These are phyloP conservation scores for Odiellus spinosus DNA, from an alignment of 2,888 invertebrate genomes.

Conservation along the genomic window DNA sequence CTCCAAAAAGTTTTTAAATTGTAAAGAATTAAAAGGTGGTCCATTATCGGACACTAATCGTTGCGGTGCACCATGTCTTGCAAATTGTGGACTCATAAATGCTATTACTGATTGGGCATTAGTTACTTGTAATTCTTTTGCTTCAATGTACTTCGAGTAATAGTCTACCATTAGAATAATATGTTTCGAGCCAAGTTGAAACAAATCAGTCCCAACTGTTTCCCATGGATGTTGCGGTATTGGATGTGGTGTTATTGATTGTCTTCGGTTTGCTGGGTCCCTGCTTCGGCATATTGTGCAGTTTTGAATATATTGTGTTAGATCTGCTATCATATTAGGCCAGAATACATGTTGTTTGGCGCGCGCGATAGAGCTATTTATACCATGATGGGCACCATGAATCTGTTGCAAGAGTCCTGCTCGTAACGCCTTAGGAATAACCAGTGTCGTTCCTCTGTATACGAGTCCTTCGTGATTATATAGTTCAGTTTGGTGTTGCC, in stretches of 20 bases:
- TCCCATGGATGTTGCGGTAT: constrained; percentile 4
- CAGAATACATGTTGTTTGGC: constrained; percentile 3
- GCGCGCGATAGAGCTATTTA: constrained; percentile 2
- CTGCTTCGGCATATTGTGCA: constrained; percentile 1
- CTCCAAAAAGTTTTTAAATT: not conserved
- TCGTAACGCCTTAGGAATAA: not conserved
- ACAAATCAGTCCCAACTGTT: constrained; percentile 2
- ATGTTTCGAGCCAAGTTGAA: not conserved
- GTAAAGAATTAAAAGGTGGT: constrained; percentile 1
- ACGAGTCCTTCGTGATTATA: constrained; percentile 2
- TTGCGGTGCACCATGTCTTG: constrained; percentile 1
- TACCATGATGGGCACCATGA: constrained; percentile 4
- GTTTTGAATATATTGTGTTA: not conserved
- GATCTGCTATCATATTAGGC: constrained; percentile 1
- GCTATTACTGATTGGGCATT: constrained; percentile 2
- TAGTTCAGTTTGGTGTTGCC: constrained; percentile 4
- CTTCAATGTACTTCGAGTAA: constrained; percentile 5
- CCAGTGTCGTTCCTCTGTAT: constrained; percentile 1
- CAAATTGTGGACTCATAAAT: constrained; percentile 3
- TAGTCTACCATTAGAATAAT: constrained; percentile 5
- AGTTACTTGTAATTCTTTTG: not conserved
- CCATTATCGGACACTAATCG: constrained; percentile 1
- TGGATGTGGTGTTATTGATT: not conserved
- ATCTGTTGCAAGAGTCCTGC: not conserved
- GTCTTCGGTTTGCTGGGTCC: constrained; percentile 1